phyloP scores from a whole-genome alignment of 2,113 vertebrate genomes.

The Python bivittatus region DNA sequence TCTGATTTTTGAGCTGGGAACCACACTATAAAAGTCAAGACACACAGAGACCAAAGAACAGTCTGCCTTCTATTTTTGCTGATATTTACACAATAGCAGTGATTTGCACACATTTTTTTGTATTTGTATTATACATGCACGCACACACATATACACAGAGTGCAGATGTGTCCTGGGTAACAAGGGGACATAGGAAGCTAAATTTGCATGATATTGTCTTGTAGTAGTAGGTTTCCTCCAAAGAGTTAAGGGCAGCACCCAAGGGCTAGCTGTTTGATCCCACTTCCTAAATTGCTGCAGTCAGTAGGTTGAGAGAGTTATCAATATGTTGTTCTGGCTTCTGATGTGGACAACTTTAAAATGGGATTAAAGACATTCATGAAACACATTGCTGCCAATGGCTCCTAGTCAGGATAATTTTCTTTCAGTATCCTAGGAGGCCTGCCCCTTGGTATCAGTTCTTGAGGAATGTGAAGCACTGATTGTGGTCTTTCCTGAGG shows the following conservation, averaged over 20 bases:
- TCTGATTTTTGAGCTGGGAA: not conserved
- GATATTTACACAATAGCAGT: not conserved
- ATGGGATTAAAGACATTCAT: not conserved
- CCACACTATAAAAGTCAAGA: not conserved
- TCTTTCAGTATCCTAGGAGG: not conserved
- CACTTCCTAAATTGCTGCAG: not conserved
- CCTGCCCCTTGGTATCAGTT: not conserved
- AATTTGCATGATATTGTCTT: not conserved
- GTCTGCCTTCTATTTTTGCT: conserved; percentile 1
- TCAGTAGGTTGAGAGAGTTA: not conserved
- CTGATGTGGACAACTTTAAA: not conserved
- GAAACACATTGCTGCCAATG: not conserved
- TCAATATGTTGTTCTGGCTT: not conserved
- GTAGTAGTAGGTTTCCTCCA: not conserved
- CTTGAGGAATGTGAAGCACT: not conserved
- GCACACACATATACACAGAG: not conserved
- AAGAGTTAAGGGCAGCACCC: not conserved
- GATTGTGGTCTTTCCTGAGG: not conserved
- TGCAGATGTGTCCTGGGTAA: not conserved
- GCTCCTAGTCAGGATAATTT: not conserved
- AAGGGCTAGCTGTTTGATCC: not conserved
- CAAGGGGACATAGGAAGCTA: not conserved
- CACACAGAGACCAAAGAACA: not conserved
- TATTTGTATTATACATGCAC: not conserved
- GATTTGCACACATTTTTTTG: not conserved